Base-by-base conservation (phyloP, 2,888 invertebrate species). In the Mycalesis mineus region DNA sequence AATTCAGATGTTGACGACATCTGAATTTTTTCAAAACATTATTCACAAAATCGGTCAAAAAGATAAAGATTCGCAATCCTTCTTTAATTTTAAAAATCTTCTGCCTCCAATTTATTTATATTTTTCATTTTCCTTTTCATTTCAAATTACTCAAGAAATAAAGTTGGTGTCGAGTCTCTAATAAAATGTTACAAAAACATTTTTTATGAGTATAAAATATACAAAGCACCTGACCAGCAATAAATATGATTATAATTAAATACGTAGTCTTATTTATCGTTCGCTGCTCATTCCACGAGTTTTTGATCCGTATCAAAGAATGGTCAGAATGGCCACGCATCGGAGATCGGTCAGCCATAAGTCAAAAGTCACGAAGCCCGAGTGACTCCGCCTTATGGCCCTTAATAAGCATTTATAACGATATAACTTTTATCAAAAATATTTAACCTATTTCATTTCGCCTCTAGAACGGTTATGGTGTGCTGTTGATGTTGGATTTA, bases 331-430 rank as follows among this genome's bases (percentile, higher is more conserved):
- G 65, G 68, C 75, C 77, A 77, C 80, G 80, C 80, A 74, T 78
- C 74, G 80, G 73, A 83, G 86, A 88, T 86, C 85, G 83, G 66
- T 74, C 79, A 69, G 68, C 72, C 80, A 84, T 88, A 88, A 88
- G 82, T 88, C 88, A 88, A 75, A 74, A 80, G 88, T 87, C 88
- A 89, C 88, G 88, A 87, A 87, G 71, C 70, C 81, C 85, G 86
- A 88, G 88, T 86, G 88, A 85, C 84, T 84, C 75, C 77, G 81
- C 78, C 81, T 74, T 70, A 72, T 72, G 72, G 44, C 57, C 77
- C 78, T 80, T 88, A 84, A 84, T 88, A 84, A 87, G 83, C 85
- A 77, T 83, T 84, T 80, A 80, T 81, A 82, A 82, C 84, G 79
- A 84, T 81, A 84, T 78, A 80, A 82, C 77, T 78, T 69, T 84